These are phyloP conservation scores for Synchiropus splendidus DNA, from an alignment of 2,113 vertebrate genomes.

Conservation along the genomic window DNA sequence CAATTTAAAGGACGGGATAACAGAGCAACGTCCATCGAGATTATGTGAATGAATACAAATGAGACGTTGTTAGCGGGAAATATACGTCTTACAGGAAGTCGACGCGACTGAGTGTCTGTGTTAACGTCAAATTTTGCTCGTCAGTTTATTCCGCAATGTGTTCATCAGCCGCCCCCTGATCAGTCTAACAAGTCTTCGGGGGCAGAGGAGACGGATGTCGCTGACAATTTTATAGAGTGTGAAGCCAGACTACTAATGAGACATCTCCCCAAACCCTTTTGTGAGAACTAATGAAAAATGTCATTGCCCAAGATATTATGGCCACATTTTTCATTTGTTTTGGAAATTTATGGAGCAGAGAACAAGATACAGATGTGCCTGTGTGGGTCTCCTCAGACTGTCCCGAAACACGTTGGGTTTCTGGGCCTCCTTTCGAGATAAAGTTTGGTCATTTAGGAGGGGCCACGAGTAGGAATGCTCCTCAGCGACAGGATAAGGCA, in stretches of 20 bases:
- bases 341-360: too few relatives aligned
- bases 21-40: slow-evolving; percentile 43
- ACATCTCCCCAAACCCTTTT: too few relatives aligned
- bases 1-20: slow-evolving; percentile 31
- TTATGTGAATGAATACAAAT: slow-evolving; percentile 28
- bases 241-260: slow-evolving; percentile 29
- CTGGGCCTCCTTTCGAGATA: too few relatives aligned
- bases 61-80: slow-evolving; percentile 28
- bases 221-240: slow-evolving; percentile 30
- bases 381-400: too few relatives aligned
- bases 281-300: slow-evolving; percentile 3
- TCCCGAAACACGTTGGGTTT: too few relatives aligned
- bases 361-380: too few relatives aligned
- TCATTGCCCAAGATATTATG: too few relatives aligned
- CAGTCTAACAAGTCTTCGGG: slow-evolving; percentile 47
- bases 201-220: slow-evolving; percentile 32
- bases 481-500: too few relatives aligned
- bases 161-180: slow-evolving; percentile 39
- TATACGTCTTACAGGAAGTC: slow-evolving; percentile 26
- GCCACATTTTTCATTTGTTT: too few relatives aligned
- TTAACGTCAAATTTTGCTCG: slow-evolving; percentile 46
- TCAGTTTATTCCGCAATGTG: slow-evolving; percentile 31
- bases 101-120: slow-evolving; percentile 22
- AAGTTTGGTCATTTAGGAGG: too few relatives aligned
- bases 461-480: too few relatives aligned